A percentile compares a stretch with the other conserved stretches of the same genome.
Conservation (phyloP, 64 coral and sea anemone species). For the Orbicella faveolata region DNA sequence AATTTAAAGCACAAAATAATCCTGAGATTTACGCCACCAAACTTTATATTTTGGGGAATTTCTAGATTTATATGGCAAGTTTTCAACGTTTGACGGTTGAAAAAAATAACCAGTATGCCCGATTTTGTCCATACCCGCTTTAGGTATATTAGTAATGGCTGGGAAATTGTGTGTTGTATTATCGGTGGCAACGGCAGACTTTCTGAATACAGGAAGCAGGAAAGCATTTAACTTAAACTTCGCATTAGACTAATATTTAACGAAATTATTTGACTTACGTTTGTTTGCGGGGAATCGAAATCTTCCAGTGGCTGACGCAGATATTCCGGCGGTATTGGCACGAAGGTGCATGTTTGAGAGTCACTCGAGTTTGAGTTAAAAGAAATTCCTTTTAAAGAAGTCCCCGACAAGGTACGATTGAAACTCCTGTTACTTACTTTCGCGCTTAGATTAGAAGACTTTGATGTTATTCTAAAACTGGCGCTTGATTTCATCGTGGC, state of each 20-base stretch:
- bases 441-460: background rate
- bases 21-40: no score
- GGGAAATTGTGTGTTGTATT: background rate
- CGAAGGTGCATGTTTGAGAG: slow-evolving; percentile 15
- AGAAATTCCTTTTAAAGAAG: background rate
- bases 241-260: slow-evolving; percentile 14
- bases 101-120: no score
- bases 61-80: no score
- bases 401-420: background rate
- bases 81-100: no score
- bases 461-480: slow-evolving; percentile 53
- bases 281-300: slow-evolving; percentile 52
- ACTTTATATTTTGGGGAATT: no score
- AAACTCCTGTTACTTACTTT: background rate
- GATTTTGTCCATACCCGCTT: background rate
- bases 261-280: slow-evolving; percentile 62
- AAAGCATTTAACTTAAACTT: slow-evolving; percentile 2
- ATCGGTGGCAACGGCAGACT: background rate
- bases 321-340: slow-evolving; percentile 22
- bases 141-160: background rate
- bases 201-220: background rate
- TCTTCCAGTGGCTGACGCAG: slow-evolving; percentile 42
- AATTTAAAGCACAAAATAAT: background rate
- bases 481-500: slow-evolving; percentile 69
- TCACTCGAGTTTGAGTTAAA: slow-evolving; percentile 1